Evolutionary conservation across 2,888 invertebrate genomes (phyloP), one percentile per base, ranked within the genome.

Genomic region (Drosophila demipolita): DNA sequence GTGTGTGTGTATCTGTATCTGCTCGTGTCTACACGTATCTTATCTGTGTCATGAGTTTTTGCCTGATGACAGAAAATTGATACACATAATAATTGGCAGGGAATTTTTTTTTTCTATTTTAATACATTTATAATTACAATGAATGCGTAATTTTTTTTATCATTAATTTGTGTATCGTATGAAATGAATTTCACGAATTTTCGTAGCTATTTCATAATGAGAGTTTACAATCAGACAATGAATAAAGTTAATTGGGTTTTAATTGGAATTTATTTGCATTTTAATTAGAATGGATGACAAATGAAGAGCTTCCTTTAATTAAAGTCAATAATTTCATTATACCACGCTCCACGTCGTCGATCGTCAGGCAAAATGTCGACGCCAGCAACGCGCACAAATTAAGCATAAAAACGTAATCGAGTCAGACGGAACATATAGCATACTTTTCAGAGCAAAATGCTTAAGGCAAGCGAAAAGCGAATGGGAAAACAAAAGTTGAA

Each of bases 11-110:
- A 50, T 20, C 42, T 52, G 29, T 71, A 53, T 33, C 36, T 62
- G 20, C 29, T 42, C 20, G 32, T 62, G 26, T 35, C 49, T 36
- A 45, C 49, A 36, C 52, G 36, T 55, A 48, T 67, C 66, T 76
- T 79, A 74, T 80, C 74, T 68, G 52, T 50, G 62, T 59, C 36
- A 65, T 49, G 61, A 59, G 60, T 65, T 29, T 32, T 33, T 52
- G 35, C n/a, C 20, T 50, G 78, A 75, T 80, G 78, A 78, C 78
- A 65, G 75, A 54, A 75, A 78, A 80, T 78, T 78, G 71, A 77
- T 77, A 59, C 59, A 58, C n/a, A 67, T 78, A 36, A 68, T 23
- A 49, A 40, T 55, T 62, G 35, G 9, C 66, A 23, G 50, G 26
- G 49, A 15, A 35, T 72, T 42, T 45, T 59, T 59, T 42, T 12